Percentiles rank a stretch among this genome's conserved stretches.
Evolutionary conservation across 1,140 invertebrate genomes (phyloP).

Genomic region (Cylas formicarius): DNA sequence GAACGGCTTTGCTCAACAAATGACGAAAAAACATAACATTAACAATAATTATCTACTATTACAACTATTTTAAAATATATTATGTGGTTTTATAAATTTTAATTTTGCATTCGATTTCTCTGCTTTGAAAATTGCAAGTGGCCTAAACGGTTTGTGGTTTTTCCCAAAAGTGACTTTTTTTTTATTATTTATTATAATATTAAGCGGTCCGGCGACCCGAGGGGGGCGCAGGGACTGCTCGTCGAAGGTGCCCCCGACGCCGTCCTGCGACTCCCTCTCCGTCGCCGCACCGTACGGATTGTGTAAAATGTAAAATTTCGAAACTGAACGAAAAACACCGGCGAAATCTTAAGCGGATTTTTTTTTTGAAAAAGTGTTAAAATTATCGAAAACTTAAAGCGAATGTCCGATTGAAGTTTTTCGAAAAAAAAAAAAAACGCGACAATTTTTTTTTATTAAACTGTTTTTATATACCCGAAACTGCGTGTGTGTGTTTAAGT

Average conservation of each 20-base stretch:
- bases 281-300: conserved; percentile 10
- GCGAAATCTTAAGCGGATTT: conserved; percentile 15
- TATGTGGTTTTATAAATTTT: conserved; percentile 34
- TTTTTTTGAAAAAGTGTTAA: conserved; percentile 4
- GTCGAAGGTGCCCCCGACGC: no score
- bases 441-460: conserved; percentile 10
- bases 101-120: conserved; percentile 18
- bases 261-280: no score
- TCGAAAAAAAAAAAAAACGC: conserved; percentile 11
- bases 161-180: conserved; percentile 42
- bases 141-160: conserved; percentile 36
- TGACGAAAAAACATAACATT: conserved; percentile 26
- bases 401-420: conserved; percentile 5
- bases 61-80: conserved; percentile 30
- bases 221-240: no score
- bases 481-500: conserved; percentile 16
- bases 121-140: conserved; percentile 20
- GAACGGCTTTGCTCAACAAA: conserved; percentile 15
- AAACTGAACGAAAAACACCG: conserved; percentile 18
- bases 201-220: no score
- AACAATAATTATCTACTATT: conserved; percentile 32
- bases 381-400: background rate
- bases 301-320: conserved; percentile 25
- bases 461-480: conserved; percentile 17
- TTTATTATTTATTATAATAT: no score